Evolutionary conservation across 2,113 vertebrate genomes (phyloP), one percentile per base, ranked within the genome.

Genomic region (Rhinogobius similis): DNA sequence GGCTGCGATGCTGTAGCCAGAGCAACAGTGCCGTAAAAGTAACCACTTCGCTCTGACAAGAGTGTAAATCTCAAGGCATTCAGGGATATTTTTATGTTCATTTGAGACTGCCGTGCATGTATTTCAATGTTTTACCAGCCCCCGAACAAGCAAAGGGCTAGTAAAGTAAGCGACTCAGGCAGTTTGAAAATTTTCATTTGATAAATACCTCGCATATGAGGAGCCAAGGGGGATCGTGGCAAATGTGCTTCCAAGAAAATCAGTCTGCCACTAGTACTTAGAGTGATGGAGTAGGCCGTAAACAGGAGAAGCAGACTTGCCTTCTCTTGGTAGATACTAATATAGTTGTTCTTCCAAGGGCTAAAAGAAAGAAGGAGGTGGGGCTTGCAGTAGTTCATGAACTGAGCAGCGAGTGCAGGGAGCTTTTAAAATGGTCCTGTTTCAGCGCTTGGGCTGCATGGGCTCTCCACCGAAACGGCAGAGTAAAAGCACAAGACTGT

Each of bases 401-500:
- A 88, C 75, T 71, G 71, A 83, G 73, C 62, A 76, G 70, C 11
- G 52, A 82, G 48, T 29, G 69, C 46, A 58, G 68, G 26, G 21
- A 72, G 79, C 72, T 83, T 83, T 81, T 72, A 62, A 86, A 91
- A 84, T 82, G 16, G 79, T 64, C 61, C 74, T 66, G 69, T 63
- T 38, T 70, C 65, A 70, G 68, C 70, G 72, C 38, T 80, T 20
- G 39, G 39, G 39, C 39, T 41, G 39, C 46, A 10, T 21, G 48
- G 82, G 69, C 62, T 73, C 68, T 73, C 72, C 84, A 76, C 70
- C 64, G 64, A 87, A 88, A 78, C 78, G 68, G 77, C 80, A 76
- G 80, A 87, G 74, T 72, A 88, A 88, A 89, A 90, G 88, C 90
- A 90, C 88, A 92, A 91, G 89, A 92, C 87, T 71, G 71, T 59